A percentile compares a stretch with the other conserved stretches of the same genome.
These are phyloP conservation scores for Cancer borealis DNA, from an alignment of 2,888 invertebrate species.

Conservation along the genomic window DNA sequence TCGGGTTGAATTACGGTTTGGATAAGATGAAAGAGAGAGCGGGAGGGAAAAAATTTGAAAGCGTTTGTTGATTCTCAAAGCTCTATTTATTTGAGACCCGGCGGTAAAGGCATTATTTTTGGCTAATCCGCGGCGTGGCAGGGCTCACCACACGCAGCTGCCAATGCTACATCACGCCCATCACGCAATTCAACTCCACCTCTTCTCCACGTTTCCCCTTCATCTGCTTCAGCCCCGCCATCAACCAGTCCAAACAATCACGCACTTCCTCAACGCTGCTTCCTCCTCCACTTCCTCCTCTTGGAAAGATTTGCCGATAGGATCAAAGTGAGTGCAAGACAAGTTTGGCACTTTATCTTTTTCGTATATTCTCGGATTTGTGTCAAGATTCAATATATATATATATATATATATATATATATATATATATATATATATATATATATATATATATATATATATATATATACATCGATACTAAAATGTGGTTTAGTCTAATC, in stretches of 20 bases:
- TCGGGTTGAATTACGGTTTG: not conserved
- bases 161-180: not conserved
- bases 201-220: not conserved
- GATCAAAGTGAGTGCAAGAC: not conserved
- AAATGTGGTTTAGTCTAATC: not conserved
- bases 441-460: not conserved
- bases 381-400: not conserved
- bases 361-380: not conserved
- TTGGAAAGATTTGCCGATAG: not conserved
- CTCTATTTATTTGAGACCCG: not conserved
- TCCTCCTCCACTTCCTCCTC: not conserved
- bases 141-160: not conserved
- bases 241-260: not conserved
- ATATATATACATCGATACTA: not conserved
- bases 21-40: constrained; percentile 12
- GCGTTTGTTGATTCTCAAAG: constrained; percentile 13
- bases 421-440: too few species aligned
- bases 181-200: not conserved
- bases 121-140: not conserved
- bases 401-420: too few species aligned
- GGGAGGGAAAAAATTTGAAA: not conserved
- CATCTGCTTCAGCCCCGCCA: not conserved
- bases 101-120: constrained; percentile 7
- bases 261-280: not conserved
- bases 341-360: not conserved